Evolutionary conservation across 2,113 vertebrate genomes (phyloP), one percentile per base, ranked within the genome.

Genomic region (Gila orcuttii): DNA sequence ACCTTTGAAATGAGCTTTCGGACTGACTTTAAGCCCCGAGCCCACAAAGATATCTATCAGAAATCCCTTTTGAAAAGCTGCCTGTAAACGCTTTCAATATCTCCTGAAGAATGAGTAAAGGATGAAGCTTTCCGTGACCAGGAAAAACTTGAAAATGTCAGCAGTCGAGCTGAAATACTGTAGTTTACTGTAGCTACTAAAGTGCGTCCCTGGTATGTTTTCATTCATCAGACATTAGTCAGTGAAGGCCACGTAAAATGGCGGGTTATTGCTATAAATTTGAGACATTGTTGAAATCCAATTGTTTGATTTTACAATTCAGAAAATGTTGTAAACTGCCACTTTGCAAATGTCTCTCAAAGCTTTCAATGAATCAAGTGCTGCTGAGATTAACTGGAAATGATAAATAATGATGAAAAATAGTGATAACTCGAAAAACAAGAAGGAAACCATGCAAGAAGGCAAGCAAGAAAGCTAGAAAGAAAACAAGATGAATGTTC

Each of bases 61-160:
- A 85, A 85, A 71, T 85, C 62, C 47, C 55, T 13, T 85, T 69
- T 85, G 66, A 86, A 80, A 81, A 80, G 50, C 77, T 33, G 25
- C 21, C 76, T 69, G 36, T 86, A 80, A 71, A 23, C 4, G 62
- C 62, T 66, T 64, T 81, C 57, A 66, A 80, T 28, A 47, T 80
- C 39, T 80, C n/a, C 79, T 31, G 79, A 80, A 80, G 79, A 80
- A 80, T 28, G 39, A 64, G 59, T 62, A 64, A 33, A 75, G 73
- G 39, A 62, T 55, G 47, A 79, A 79, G 42, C 47, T 55, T 68
- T 52, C 33, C 75, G 23, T 66, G 79, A 81, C 79, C 62, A 36
- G 39, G 36, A 64, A 31, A 31, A 77, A 21, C 75, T 77, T 31
- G 75, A 82, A 52, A 50, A 42, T 69, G 62, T 52, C 60, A 66